Conservation (phyloP, 2,888 invertebrate species). For the Eucera pruinosa region DNA sequence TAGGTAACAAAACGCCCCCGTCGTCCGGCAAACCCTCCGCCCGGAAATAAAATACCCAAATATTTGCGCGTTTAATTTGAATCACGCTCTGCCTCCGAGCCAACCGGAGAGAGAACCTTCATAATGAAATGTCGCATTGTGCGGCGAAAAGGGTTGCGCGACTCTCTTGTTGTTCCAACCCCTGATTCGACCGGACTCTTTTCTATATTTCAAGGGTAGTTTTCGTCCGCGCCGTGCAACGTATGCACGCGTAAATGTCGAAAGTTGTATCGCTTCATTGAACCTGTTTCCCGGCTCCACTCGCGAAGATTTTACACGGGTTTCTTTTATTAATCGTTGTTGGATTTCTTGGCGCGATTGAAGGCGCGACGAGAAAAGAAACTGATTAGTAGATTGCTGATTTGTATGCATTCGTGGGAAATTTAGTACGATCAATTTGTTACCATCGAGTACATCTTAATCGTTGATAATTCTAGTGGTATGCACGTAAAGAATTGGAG, state of each 20-base stretch:
- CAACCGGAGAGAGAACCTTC: slow-evolving; percentile 58
- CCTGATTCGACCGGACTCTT: background rate
- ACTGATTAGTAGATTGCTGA: too few relatives aligned
- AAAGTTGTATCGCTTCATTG: background rate
- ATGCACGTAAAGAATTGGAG: too few relatives aligned
- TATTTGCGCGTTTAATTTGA: slow-evolving; percentile 71
- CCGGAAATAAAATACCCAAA: slow-evolving; percentile 73
- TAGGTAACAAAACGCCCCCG: slow-evolving; percentile 68
- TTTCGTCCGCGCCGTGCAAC: too few relatives aligned
- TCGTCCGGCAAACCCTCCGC: slow-evolving; percentile 45
- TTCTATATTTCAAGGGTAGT: background rate
- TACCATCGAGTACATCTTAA: too few relatives aligned
- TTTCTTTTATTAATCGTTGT: too few relatives aligned
- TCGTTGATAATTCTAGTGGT: too few relatives aligned
- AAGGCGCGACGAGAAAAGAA: too few relatives aligned
- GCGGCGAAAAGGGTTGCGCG: slow-evolving; percentile 68
- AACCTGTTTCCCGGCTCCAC: too few relatives aligned
- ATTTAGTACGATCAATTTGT: too few relatives aligned
- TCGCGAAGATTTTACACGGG: background rate
- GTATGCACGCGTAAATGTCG: background rate
- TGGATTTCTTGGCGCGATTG: too few relatives aligned
- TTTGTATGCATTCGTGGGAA: too few relatives aligned
- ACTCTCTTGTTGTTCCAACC: slow-evolving; percentile 8
- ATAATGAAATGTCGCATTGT: slow-evolving; percentile 80
- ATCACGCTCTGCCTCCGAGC: slow-evolving; percentile 47